Base-by-base conservation (phyloP, 2,113 vertebrate genomes). In the Aramus guarauna region DNA sequence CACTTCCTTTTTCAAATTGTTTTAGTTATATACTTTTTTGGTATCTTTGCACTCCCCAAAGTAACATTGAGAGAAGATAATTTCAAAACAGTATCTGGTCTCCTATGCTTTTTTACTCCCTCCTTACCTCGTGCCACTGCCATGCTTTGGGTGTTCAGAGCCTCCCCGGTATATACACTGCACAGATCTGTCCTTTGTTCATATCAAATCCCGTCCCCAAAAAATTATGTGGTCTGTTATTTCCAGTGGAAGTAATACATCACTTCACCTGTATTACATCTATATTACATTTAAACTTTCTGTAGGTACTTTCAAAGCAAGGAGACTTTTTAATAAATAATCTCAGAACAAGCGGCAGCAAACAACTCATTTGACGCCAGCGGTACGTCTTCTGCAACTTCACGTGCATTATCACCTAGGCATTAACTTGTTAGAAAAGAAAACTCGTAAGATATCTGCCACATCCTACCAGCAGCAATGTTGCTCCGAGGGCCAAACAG, bases 401-500 rank as follows among this genome's bases (percentile, higher is more conserved):
- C 59, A 66, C 37, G 30, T 68, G 50, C 64, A 58, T 63, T 47
- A 85, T 75, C 63, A 76, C 53, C 26, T 39, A 12, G 30, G 19
- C 16, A 78, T 48, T 34, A 91, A 12, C 39, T 29, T 41, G 21
- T 62, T 29, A 58, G 32, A 53, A 91, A 60, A 91, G 18, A 75
- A 91, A 67, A 12, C 64, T 22, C 30, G 39, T 45, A 15, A 19
- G n/a, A 39, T 45, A 64, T 62, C 21, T 59, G 39, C 4, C 20
- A 24, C 48, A 32, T 58, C 60, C 71, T 98, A 99, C 99, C 99
- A 99, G 98, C 94, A 99, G 97, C 77, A 99, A 60, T 0, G 98
- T 98, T 75, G 97, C 97, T 94, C 98, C 99, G 58, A 99, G 97
- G 27, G 98, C 98, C 27, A 99, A 64, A 64, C 98, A 99, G 96